These are phyloP conservation scores for Neodiprion virginianus DNA, from an alignment of 1,140 invertebrate genomes.

Conservation along the genomic window DNA sequence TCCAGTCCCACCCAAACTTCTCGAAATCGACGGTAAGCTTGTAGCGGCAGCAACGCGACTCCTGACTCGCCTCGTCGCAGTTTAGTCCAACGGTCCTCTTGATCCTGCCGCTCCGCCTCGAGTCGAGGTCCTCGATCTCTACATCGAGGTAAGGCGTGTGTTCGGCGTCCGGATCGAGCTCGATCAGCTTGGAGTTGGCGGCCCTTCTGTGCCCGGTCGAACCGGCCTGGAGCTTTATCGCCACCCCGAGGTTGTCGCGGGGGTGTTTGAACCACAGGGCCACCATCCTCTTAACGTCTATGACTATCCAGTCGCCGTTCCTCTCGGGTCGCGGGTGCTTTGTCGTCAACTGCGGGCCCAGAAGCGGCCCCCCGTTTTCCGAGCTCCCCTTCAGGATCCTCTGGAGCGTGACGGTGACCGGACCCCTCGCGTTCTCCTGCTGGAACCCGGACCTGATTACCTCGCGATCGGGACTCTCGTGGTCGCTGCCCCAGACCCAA, in stretches of 20 bases:
- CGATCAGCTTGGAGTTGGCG: conserved; percentile 45
- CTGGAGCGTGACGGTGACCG: conserved; percentile 54
- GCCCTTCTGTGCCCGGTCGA: conserved; percentile 35
- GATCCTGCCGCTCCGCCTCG: conserved; percentile 67
- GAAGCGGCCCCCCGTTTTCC: conserved; percentile 39
- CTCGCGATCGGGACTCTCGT: conserved; percentile 17
- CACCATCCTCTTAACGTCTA: conserved; percentile 80
- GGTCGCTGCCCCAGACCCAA: conserved; percentile 55
- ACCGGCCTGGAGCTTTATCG: conserved; percentile 70
- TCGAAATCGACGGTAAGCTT: conserved; percentile 95
- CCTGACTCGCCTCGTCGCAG: conserved; percentile 78
- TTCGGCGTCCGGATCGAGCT: conserved; percentile 56
- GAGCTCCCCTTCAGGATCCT: conserved; percentile 49
- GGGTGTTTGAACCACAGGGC: conserved; percentile 77
- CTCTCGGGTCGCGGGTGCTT: conserved; percentile 55
- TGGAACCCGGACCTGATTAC: conserved; percentile 26
- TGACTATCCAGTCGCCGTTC: conserved; percentile 73
- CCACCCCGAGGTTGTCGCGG: conserved; percentile 75
- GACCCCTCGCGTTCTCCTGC: conserved; percentile 29
- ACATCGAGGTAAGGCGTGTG: conserved; percentile 69
- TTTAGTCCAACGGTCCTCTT: conserved; percentile 80
- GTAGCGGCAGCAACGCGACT: conserved; percentile 87
- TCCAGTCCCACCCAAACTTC: conserved; percentile 98
- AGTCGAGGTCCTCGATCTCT: conserved; percentile 82
- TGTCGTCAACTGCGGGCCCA: conserved; percentile 53